phyloP scores from a whole-genome alignment of 64 coral and sea anemone species.

The Montipora capricornis region DNA sequence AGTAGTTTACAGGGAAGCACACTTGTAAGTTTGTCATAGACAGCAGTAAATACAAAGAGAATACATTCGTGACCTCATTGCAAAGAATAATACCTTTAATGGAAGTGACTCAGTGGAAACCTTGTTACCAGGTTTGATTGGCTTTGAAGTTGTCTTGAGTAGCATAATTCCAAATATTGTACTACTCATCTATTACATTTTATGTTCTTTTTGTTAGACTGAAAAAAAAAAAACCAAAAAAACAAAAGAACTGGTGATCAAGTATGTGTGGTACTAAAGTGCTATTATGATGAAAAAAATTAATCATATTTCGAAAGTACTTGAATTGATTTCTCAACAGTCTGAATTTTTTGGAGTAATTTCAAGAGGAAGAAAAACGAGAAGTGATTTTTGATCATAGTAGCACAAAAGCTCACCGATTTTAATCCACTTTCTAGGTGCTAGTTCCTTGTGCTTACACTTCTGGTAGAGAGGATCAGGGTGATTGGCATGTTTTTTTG shows the following conservation, averaged over 20 bases:
- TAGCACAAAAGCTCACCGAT: neutral
- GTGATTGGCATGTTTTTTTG: conserved; percentile 7
- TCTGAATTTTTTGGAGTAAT: too few species aligned
- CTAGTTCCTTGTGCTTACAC: neutral
- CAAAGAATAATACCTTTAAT: neutral
- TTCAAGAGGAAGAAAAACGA: too few species aligned
- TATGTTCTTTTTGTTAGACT: neutral
- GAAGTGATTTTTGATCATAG: too few species aligned
- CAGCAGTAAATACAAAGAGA: neutral
- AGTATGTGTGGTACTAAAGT: neutral
- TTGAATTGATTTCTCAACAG: too few species aligned
- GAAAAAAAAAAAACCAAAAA: neutral
- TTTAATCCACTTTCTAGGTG: neutral
- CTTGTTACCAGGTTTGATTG: neutral
- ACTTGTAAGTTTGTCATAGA: neutral
- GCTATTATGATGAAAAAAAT: too few species aligned
- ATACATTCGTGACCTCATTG: neutral
- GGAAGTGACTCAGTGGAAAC: neutral
- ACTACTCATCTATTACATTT: neutral
- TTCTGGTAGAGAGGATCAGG: neutral
- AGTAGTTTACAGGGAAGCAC: neutral
- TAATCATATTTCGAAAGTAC: too few species aligned
- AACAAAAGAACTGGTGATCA: neutral
- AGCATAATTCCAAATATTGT: neutral
- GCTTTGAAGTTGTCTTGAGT: neutral